These are phyloP conservation scores for Gallinago nigripennis DNA, from an alignment of 2,797 vertebrate species.

Conservation along the genomic window DNA sequence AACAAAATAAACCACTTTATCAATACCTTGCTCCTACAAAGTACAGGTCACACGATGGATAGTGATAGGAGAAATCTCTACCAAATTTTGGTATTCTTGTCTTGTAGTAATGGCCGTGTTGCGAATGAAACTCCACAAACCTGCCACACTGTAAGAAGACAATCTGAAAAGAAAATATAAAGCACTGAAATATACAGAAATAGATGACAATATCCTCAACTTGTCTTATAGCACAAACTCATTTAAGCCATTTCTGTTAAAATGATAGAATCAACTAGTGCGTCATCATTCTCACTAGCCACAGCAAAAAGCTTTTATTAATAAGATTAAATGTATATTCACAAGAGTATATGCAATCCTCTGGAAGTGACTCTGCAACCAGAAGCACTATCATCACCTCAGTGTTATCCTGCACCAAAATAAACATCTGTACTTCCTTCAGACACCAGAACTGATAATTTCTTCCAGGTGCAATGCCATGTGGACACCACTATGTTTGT, in stretches of 20 bases:
- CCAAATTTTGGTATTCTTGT: conserved; percentile 97
- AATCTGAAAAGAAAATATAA: conserved; percentile 79
- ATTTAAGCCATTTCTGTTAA: neutral
- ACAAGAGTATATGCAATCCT: neutral
- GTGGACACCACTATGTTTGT: neutral
- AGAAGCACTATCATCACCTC: neutral
- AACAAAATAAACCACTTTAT: neutral
- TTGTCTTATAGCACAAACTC: neutral
- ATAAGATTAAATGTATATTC: neutral
- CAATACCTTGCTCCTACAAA: conserved; percentile 93
- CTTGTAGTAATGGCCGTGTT: conserved; percentile 93
- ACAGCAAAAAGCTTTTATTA: neutral
- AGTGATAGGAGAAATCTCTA: conserved; percentile 94
- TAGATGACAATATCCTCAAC: neutral
- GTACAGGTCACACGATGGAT: conserved; percentile 93
- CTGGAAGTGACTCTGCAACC: neutral
- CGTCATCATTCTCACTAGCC: neutral
- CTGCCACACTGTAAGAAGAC: conserved; percentile 91
- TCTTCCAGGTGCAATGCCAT: neutral
- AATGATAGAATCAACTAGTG: neutral
- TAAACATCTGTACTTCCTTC: neutral
- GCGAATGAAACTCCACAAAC: conserved; percentile 94
- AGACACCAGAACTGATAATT: neutral
- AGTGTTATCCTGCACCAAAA: neutral
- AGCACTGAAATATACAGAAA: neutral